Conservation (phyloP, 2,888 invertebrate species). For the Ennomos fuscantarius region DNA sequence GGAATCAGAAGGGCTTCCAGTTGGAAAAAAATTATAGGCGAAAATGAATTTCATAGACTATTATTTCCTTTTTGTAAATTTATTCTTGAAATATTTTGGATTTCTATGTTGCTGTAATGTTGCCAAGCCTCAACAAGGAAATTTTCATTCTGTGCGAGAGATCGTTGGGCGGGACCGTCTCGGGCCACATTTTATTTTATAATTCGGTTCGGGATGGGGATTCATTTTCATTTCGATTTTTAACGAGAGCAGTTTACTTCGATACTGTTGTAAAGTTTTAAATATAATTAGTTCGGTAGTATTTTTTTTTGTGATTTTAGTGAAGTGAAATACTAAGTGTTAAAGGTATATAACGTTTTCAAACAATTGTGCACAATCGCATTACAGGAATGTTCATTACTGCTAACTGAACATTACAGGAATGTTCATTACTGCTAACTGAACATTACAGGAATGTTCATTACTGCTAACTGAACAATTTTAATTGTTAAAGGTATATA, state of each 20-base stretch:
- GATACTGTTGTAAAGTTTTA: neutral
- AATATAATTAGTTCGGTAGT: neutral
- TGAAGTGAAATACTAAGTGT: neutral
- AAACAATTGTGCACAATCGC: conserved; percentile 2
- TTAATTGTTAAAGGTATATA: conserved; percentile 10
- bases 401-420: conserved; percentile 19
- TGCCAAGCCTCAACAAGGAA: neutral
- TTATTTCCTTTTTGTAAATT: neutral
- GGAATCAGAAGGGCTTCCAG: no score
- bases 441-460: conserved; percentile 7
- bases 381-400: conserved; percentile 4
- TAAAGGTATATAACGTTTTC: conserved; percentile 12
- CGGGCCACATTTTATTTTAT: neutral
- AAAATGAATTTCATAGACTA: neutral
- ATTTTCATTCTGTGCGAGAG: neutral
- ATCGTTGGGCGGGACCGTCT: no score
- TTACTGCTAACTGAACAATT: no score
- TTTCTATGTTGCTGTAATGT: neutral
- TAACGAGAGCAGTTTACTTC: neutral
- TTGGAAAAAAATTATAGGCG: no score
- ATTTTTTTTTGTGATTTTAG: no score
- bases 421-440: neutral
- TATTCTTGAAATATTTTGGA: no score
- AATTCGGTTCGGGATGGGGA: neutral
- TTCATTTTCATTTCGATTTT: conserved; percentile 15